A percentile compares a stretch with the other conserved stretches of the same genome.
These are phyloP conservation scores for Gymnoscopelus braueri DNA, from an alignment of 2,797 vertebrate species.

Conservation along the genomic window DNA sequence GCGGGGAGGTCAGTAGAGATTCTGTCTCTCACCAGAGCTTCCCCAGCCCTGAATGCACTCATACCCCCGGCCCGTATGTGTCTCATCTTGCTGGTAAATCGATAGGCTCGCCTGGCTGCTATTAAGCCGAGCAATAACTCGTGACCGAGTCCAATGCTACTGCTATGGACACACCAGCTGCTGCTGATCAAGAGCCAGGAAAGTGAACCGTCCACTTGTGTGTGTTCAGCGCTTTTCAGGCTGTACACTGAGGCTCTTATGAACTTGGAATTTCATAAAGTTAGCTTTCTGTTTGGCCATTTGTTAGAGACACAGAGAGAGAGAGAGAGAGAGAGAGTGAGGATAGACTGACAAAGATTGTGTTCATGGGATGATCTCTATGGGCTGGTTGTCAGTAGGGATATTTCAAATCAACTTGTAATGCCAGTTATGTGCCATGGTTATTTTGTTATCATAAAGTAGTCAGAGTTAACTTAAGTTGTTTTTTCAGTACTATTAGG, in stretches of 20 bases:
- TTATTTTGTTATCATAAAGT: too few relatives aligned
- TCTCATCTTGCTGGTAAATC: conserved; percentile 20
- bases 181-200: conserved; percentile 23
- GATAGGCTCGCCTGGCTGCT: conserved; percentile 22
- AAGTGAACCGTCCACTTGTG: not conserved
- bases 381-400: too few relatives aligned
- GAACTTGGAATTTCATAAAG: too few relatives aligned
- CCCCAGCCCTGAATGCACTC: conserved; percentile 15
- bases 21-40: conserved; percentile 12
- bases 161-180: conserved; percentile 39
- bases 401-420: too few relatives aligned
- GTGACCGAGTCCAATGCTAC: conserved; percentile 18
- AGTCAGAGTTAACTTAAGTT: too few relatives aligned
- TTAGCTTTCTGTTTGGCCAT: not conserved
- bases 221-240: conserved; percentile 4
- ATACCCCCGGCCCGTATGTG: not conserved
- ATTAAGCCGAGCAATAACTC: conserved; percentile 34
- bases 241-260: too few relatives aligned
- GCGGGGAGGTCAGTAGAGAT: too few relatives aligned
- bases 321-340: not conserved
- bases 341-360: too few relatives aligned
- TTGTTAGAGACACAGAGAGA: not conserved
- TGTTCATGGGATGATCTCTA: too few relatives aligned
- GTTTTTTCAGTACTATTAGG: conserved; percentile 25
- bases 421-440: too few relatives aligned